phyloP scores from a whole-genome alignment of 2,113 vertebrate genomes.

The Xerus inauris region DNA sequence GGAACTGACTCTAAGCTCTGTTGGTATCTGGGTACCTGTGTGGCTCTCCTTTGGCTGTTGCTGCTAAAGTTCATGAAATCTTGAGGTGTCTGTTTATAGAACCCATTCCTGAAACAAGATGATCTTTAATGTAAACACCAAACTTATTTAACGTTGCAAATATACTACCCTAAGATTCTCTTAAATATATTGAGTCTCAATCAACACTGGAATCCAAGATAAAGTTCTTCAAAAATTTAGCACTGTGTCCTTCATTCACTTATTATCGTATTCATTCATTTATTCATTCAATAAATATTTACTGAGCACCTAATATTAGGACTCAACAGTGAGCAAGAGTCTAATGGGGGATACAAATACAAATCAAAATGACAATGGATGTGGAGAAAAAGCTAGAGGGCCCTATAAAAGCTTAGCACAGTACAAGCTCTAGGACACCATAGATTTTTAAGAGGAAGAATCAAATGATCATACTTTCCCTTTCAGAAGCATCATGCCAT shows the following conservation, averaged over 20 bases:
- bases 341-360: background rate
- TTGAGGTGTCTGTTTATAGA: conserved; percentile 9
- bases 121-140: background rate
- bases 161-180: background rate
- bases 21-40: background rate
- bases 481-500: background rate
- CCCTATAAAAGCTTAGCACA: background rate
- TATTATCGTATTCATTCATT: background rate
- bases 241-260: background rate
- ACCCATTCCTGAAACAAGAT: conserved; percentile 12
- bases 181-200: background rate
- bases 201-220: background rate
- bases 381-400: background rate
- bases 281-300: background rate
- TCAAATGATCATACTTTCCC: background rate
- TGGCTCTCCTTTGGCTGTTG: background rate
- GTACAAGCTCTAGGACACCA: background rate
- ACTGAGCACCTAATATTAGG: background rate
- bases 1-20: background rate
- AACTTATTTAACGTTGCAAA: background rate
- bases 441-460: background rate
- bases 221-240: background rate
- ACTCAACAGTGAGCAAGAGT: background rate
- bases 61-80: background rate
- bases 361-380: background rate